Base-by-base conservation (phyloP, 2,888 invertebrate genomes). In the Carterocephalus palaemon region DNA sequence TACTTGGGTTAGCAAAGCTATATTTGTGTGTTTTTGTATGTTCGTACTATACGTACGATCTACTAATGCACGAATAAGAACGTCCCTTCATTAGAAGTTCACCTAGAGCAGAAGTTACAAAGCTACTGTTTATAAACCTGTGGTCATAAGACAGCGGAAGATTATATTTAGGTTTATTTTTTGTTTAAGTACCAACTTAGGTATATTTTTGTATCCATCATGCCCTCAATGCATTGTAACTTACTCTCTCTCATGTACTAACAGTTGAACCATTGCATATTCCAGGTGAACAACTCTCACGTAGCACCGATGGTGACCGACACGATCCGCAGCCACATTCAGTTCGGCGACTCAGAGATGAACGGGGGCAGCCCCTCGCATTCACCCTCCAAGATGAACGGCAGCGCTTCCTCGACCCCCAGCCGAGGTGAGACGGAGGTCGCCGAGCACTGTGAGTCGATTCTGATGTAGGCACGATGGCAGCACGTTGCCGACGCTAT, bases 251-350 rank as follows among this genome's bases (percentile, higher is more conserved):
- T 12, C 6, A n/a, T 24, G 1, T 3, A 28, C 13, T 28, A n/a
- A 28, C 28, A 28, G 3, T 15, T 7, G n/a, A 0, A 13, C n/a
- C 5, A 5, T 26, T 9, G 4, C 26, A 15, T 4, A n/a, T 82
- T 83, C 22, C 81, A 84, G 84, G 63, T 62, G 19, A 80, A 73
- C 70, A 78, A 78, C 63, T 56, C 86, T 0, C 47, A 51, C 50
- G 86, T 83, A 51, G 76, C 84, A 38, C 88, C 87, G 46, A 85
- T 88, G 85, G 81, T 88, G 64, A 90, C 89, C 54, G 88, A 90
- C 75, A 88, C 88, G 52, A 88, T 88, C 71, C 88, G 89, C 73
- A 90, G 90, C 80, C 84, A 88, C 83, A 89, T 89, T 57, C 81
- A 88, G 66, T 88, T 90, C 63, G 88, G 88, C 28, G 87, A 86